A percentile compares a stretch with the other conserved stretches of the same genome.
Evolutionary conservation across 2,888 invertebrate genomes (phyloP).

Genomic region (Tachina lurida): DNA sequence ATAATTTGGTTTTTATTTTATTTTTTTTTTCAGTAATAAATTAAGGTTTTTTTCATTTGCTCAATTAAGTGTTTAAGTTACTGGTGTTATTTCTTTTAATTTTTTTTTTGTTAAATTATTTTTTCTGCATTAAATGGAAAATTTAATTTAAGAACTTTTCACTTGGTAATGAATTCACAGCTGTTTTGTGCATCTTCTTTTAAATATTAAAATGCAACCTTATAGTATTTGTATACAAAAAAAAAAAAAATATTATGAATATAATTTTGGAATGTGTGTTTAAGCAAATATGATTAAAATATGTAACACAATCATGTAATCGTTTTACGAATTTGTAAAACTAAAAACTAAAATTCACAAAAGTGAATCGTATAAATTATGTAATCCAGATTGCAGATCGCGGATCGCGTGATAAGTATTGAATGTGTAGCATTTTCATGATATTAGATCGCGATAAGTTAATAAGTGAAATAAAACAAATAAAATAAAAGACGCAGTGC

Average conservation of each 20-base stretch:
- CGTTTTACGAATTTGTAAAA: too few relatives aligned
- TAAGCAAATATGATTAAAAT: too few relatives aligned
- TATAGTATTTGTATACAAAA: conserved; percentile 9
- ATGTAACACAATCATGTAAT: too few relatives aligned
- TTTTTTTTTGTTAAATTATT: background rate
- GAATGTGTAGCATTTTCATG: too few relatives aligned
- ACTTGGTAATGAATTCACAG: background rate
- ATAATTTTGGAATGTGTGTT: background rate
- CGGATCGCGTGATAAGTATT: too few relatives aligned
- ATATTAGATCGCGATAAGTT: too few relatives aligned
- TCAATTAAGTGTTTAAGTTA: background rate
- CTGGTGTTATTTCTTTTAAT: background rate
- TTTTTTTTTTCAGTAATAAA: background rate
- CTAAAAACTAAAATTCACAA: too few relatives aligned
- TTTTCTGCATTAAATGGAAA: background rate
- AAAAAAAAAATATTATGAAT: background rate
- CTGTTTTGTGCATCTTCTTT: conserved; percentile 9
- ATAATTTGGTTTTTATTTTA: conserved; percentile 8
- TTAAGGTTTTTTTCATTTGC: background rate
- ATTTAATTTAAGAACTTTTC: background rate
- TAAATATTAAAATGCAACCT: conserved; percentile 13
- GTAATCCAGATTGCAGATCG: too few relatives aligned
- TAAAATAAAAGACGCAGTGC: too few relatives aligned
- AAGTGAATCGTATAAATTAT: too few relatives aligned
- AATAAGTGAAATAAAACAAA: too few relatives aligned